Evolutionary conservation across 1,140 invertebrate species (phyloP).

Genomic region (Nomia melanderi): DNA sequence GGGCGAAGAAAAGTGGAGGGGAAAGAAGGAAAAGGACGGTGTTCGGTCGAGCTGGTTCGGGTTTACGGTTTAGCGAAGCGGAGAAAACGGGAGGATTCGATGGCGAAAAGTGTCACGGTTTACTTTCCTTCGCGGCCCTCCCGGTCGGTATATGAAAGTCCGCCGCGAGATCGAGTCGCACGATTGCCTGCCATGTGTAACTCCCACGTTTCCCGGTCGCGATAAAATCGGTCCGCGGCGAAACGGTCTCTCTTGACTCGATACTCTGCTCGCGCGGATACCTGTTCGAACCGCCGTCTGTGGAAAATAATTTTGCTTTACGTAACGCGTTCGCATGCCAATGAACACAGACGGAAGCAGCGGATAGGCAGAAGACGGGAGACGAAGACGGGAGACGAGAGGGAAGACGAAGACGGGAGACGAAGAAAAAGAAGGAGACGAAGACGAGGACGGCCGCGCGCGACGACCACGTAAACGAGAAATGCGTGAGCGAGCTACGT

Average conservation of each 20-base stretch:
- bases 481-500: neutral
- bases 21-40: conserved; percentile 7
- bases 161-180: conserved; percentile 47
- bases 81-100: neutral
- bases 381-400: conserved; percentile 19
- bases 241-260: neutral
- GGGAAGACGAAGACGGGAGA: conserved; percentile 30
- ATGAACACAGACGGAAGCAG: neutral
- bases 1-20: neutral
- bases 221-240: conserved; percentile 51
- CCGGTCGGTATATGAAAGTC: conserved; percentile 15
- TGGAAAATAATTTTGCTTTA: conserved; percentile 62
- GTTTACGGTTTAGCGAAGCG: conserved; percentile 3
- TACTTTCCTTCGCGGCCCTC: neutral
- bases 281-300: conserved; percentile 38
- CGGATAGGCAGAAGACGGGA: neutral
- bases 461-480: no score
- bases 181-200: conserved; percentile 52
- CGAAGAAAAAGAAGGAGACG: no score
- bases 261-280: conserved; percentile 28
- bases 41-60: neutral
- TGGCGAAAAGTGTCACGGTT: conserved; percentile 45
- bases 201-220: conserved; percentile 58
- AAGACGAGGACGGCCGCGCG: conserved; percentile 23
- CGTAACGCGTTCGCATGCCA: conserved; percentile 37